phyloP scores from a whole-genome alignment of 2,797 vertebrate species.

The Lacerta agilis region DNA sequence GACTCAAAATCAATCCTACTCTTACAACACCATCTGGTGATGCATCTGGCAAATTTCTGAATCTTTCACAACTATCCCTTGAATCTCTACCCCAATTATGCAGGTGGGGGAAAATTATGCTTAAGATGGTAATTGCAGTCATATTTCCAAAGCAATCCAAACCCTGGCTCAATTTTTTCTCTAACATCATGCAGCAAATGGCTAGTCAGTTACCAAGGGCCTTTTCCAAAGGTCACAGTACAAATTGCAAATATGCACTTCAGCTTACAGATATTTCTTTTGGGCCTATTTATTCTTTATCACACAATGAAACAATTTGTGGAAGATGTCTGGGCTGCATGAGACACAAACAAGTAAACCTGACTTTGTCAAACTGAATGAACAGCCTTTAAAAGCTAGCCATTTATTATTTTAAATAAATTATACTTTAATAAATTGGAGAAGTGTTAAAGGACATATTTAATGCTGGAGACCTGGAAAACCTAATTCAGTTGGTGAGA shows the following conservation, averaged over 20 bases:
- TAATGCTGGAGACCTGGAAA: not conserved
- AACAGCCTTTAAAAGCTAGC: not conserved
- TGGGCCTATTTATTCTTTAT: not conserved
- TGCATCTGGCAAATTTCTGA: not conserved
- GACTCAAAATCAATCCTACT: too few relatives aligned
- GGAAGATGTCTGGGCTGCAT: not conserved
- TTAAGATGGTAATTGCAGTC: not conserved
- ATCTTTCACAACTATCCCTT: not conserved
- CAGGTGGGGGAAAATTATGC: not conserved
- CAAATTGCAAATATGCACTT: not conserved
- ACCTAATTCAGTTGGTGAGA: not conserved
- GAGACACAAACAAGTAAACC: not conserved
- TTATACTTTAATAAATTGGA: not conserved
- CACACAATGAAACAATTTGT: not conserved
- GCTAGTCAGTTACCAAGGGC: not conserved
- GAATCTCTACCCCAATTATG: not conserved
- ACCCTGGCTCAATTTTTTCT: not conserved
- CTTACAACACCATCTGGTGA: not conserved
- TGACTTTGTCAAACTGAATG: not conserved
- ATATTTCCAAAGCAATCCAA: not conserved
- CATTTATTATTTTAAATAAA: not conserved
- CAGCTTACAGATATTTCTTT: not conserved
- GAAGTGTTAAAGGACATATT: not conserved
- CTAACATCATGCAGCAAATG: not conserved
- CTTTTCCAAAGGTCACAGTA: not conserved